A percentile compares a stretch with the other conserved stretches of the same genome.
These are phyloP conservation scores for Zootoca vivipara DNA, from an alignment of 2,113 vertebrate species.

Conservation along the genomic window DNA sequence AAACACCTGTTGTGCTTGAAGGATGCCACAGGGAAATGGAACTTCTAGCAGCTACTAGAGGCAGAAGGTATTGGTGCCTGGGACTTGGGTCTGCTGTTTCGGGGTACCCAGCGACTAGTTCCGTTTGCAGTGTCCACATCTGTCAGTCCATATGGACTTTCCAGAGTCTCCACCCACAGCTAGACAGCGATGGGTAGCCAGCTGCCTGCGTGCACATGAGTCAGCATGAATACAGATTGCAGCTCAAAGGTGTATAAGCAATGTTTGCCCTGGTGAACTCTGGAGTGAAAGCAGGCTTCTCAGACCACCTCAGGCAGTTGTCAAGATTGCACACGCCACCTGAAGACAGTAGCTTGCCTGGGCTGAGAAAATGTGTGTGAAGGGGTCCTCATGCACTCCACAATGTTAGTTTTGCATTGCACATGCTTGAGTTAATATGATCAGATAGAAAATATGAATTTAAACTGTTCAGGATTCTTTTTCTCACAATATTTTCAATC, in stretches of 20 bases:
- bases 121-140: background rate
- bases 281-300: background rate
- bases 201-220: background rate
- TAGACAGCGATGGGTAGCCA: background rate
- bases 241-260: background rate
- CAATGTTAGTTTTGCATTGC: background rate
- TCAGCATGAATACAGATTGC: background rate
- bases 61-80: background rate
- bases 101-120: background rate
- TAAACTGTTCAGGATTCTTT: background rate
- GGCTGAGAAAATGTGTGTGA: background rate
- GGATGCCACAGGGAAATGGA: background rate
- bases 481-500: background rate
- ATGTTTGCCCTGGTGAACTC: background rate
- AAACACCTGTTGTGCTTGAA: background rate
- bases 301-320: background rate
- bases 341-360: background rate
- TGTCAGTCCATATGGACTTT: background rate
- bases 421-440: background rate
- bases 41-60: background rate
- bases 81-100: background rate
- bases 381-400: background rate
- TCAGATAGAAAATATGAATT: background rate
- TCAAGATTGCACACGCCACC: background rate
- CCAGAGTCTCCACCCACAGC: too few relatives aligned